A percentile compares a stretch with the other conserved stretches of the same genome.
Evolutionary conservation across 2,888 invertebrate genomes (phyloP).

Genomic region (Orchesella flavescens): DNA sequence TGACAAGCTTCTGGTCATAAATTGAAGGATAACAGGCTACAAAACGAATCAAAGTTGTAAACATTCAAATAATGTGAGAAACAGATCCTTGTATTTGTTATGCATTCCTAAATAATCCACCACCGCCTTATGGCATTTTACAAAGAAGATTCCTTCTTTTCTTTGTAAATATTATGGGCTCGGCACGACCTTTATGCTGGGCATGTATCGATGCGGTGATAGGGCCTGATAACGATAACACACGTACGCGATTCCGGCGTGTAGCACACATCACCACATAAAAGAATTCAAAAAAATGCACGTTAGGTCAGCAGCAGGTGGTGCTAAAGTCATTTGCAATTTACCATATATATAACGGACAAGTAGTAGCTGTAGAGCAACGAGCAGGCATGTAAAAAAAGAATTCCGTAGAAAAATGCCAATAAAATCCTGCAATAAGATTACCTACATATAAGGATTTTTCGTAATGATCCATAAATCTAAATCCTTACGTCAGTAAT

Average conservation of each 20-base stretch:
- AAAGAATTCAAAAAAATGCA: slow-evolving; percentile 12
- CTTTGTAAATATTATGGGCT: slow-evolving; percentile 37
- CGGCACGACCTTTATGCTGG: slow-evolving; percentile 42
- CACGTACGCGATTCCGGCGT: not conserved
- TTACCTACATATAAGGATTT: too few species aligned
- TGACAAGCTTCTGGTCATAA: slow-evolving; percentile 54
- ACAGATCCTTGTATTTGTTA: slow-evolving; percentile 15
- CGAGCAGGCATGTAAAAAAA: too few species aligned
- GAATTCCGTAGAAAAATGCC: too few species aligned
- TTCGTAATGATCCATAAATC: too few species aligned
- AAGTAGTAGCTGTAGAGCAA: too few species aligned
- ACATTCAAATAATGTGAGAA: not conserved
- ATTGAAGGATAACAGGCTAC: slow-evolving; percentile 43
- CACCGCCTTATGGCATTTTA: not conserved
- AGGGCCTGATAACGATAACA: not conserved
- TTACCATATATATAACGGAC: too few species aligned
- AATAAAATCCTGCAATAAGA: too few species aligned
- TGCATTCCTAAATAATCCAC: not conserved
- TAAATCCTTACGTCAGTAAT: too few species aligned
- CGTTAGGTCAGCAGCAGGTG: slow-evolving; percentile 6
- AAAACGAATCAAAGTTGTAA: slow-evolving; percentile 20
- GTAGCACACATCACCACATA: slow-evolving; percentile 2
- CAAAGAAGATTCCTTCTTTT: not conserved
- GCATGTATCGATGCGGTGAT: not conserved
- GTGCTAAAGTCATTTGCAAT: not conserved